Percentiles rank a stretch among this genome's conserved stretches.
These are phyloP conservation scores for Opisthograptis luteolata DNA, from an alignment of 2,888 invertebrate genomes.

Conservation along the genomic window DNA sequence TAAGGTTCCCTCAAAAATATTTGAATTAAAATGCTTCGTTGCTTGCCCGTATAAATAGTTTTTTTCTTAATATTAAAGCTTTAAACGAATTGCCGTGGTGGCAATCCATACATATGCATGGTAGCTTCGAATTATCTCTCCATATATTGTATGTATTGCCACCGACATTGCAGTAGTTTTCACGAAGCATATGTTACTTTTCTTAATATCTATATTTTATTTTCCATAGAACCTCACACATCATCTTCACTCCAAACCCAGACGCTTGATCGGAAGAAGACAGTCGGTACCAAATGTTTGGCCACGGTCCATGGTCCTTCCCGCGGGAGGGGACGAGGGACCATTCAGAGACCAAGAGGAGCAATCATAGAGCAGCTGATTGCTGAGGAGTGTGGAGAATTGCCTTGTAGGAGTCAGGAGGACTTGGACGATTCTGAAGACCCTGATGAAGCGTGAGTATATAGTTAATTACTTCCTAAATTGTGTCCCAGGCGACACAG, in stretches of 20 bases:
- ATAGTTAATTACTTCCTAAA: too few relatives aligned
- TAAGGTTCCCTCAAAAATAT: neutral
- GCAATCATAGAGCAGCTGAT: constrained; percentile 75
- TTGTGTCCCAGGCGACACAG: too few relatives aligned
- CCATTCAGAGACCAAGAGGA: constrained; percentile 69
- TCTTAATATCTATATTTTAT: constrained; percentile 8
- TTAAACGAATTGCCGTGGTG: too few relatives aligned
- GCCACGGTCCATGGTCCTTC: constrained; percentile 73
- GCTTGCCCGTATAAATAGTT: constrained; percentile 11
- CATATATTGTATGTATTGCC: too few relatives aligned
- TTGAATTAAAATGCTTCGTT: constrained; percentile 13
- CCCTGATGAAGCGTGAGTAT: constrained; percentile 78
- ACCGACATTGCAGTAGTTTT: too few relatives aligned
- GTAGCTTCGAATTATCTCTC: too few relatives aligned
- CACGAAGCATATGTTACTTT: too few relatives aligned
- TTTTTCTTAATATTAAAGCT: too few relatives aligned
- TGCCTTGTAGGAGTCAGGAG: constrained; percentile 76
- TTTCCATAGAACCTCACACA: constrained; percentile 69
- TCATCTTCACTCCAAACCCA: constrained; percentile 80
- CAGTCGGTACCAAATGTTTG: constrained; percentile 63
- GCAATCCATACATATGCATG: too few relatives aligned
- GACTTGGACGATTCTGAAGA: constrained; percentile 86
- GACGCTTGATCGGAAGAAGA: constrained; percentile 71
- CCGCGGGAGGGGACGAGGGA: constrained; percentile 59
- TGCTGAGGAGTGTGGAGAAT: constrained; percentile 75